These are phyloP conservation scores for Aphelinus certus DNA, from an alignment of 1,140 invertebrate genomes.

Conservation along the genomic window DNA sequence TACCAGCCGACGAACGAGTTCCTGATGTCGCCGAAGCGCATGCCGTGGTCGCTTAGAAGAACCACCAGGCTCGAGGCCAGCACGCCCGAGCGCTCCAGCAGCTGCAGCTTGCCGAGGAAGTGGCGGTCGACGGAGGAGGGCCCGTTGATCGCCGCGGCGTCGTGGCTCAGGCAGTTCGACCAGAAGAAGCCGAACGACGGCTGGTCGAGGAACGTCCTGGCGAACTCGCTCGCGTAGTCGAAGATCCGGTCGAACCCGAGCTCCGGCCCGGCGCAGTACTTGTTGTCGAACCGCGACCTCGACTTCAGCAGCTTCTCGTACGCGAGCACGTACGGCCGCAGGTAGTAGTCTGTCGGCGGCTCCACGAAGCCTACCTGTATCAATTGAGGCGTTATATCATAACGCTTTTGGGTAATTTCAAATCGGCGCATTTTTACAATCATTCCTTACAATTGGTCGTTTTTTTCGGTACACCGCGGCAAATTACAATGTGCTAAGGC, in stretches of 20 bases:
- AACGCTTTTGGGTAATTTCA: too few species aligned
- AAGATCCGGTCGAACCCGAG: slow-evolving; percentile 69
- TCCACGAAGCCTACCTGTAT: slow-evolving; percentile 74
- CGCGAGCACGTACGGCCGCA: slow-evolving; percentile 77
- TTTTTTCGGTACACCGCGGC: too few species aligned
- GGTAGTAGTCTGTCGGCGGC: slow-evolving; percentile 84
- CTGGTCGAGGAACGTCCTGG: slow-evolving; percentile 63
- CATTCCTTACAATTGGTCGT: too few species aligned
- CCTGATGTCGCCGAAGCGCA: slow-evolving; percentile 83
- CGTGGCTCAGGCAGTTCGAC: slow-evolving; percentile 80
- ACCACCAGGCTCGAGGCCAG: slow-evolving; percentile 78
- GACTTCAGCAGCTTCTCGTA: slow-evolving; percentile 70
- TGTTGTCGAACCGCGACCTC: slow-evolving; percentile 67
- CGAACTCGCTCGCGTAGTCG: slow-evolving; percentile 70
- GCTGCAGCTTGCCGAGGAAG: slow-evolving; percentile 69
- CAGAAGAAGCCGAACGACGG: slow-evolving; percentile 82
- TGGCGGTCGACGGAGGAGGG: slow-evolving; percentile 74
- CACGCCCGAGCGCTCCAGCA: slow-evolving; percentile 68
- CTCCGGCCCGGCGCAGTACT: slow-evolving; percentile 72
- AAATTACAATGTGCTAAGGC: too few species aligned
- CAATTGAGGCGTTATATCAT: too few species aligned
- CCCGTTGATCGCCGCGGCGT: slow-evolving; percentile 73
- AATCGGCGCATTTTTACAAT: too few species aligned
- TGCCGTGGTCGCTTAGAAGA: slow-evolving; percentile 92
- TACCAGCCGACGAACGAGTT: slow-evolving; percentile 85